Conservation (phyloP, 2,888 invertebrate genomes). For the Pogonocherus hispidulus region DNA sequence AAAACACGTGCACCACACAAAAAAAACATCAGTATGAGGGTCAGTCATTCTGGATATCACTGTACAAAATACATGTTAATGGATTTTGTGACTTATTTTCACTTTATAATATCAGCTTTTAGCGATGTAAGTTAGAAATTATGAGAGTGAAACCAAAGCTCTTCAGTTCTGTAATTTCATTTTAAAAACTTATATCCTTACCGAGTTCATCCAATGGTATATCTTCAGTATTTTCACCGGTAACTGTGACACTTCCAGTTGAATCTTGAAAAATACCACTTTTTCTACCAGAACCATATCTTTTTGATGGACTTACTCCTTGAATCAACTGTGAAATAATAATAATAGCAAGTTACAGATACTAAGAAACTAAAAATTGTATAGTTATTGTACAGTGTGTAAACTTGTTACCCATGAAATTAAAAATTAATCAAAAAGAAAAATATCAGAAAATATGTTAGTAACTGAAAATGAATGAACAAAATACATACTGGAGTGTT, state of each 20-base stretch:
- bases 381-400: conserved; percentile 9
- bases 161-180: no score
- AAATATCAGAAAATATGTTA: conserved; percentile 53
- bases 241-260: conserved; percentile 65
- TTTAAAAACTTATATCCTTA: no score
- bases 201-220: conserved; percentile 70
- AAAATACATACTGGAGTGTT: conserved; percentile 80
- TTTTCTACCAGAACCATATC: conserved; percentile 59
- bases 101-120: no score
- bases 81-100: no score
- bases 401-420: conserved; percentile 32
- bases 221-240: conserved; percentile 63
- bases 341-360: neutral
- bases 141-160: no score
- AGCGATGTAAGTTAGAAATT: no score
- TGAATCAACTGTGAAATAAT: conserved; percentile 73
- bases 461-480: conserved; percentile 50
- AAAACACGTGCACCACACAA: no score
- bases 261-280: conserved; percentile 64
- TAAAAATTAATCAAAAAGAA: conserved; percentile 41
- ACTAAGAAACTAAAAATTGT: neutral
- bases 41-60: no score
- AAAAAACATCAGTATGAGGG: no score
- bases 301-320: conserved; percentile 71
- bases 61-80: no score